Percentiles rank a stretch among this genome's conserved stretches.
Conservation (phyloP, 2,113 vertebrate species). For the Bos taurus region ARS-UCD2.0 NC_037339.1:47441001-47441500, state of each 20-base stretch:
- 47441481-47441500: neutral
- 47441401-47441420: constrained; percentile 40
- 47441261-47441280: constrained; percentile 74
- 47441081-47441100: neutral
- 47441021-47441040: neutral
- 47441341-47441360: constrained; percentile 70
- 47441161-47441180: constrained; percentile 22
- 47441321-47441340: constrained; percentile 63
- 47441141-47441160: constrained; percentile 29
- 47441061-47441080: neutral
- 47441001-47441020: neutral
- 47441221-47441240: constrained; percentile 70
- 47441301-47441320: constrained; percentile 51
- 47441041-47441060: neutral
- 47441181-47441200: constrained; percentile 62
- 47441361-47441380: constrained; percentile 68
- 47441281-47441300: constrained; percentile 76
- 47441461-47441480: neutral
- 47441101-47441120: neutral
- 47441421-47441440: neutral
- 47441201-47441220: constrained; percentile 67
- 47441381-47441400: constrained; percentile 52
- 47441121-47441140: neutral
- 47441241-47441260: constrained; percentile 73
- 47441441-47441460: neutral